These are phyloP conservation scores for Drosophila ficusphila DNA, from an alignment of 1,140 invertebrate species.

Conservation along the genomic window DNA sequence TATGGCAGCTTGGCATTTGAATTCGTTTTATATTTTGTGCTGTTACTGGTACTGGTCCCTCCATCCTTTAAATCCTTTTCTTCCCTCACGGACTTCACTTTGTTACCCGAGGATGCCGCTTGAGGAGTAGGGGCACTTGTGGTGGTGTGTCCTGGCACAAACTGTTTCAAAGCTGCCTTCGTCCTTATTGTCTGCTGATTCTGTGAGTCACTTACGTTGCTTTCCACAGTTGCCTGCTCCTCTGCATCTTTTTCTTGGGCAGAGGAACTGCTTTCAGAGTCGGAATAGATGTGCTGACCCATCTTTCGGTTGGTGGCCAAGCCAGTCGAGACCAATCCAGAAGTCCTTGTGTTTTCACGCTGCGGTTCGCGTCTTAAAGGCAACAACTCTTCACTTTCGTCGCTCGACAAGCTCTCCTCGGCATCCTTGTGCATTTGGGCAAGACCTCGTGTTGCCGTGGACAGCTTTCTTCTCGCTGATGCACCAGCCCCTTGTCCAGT, in stretches of 20 bases:
- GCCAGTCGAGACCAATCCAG: constrained; percentile 86
- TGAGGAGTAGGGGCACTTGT: constrained; percentile 31
- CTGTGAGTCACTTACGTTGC: constrained; percentile 88
- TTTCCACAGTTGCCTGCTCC: constrained; percentile 84
- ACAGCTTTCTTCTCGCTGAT: constrained; percentile 42
- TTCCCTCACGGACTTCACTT: constrained; percentile 50
- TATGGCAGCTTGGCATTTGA: constrained; percentile 77
- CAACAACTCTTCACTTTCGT: constrained; percentile 91
- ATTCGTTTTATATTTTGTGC: constrained; percentile 31
- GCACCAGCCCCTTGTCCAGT: constrained; percentile 13
- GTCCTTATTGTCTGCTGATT: constrained; percentile 88
- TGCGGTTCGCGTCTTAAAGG: constrained; percentile 78
- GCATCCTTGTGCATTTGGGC: constrained; percentile 88
- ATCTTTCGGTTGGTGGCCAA: constrained; percentile 38
- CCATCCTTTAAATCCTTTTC: constrained; percentile 25
- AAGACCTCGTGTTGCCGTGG: constrained; percentile 63
- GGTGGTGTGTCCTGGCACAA: constrained; percentile 84
- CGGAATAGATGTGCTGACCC: constrained; percentile 77
- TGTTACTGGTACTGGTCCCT: background rate
- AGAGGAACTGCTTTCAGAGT: constrained; percentile 65
- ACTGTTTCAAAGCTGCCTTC: constrained; percentile 93
- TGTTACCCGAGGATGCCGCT: constrained; percentile 22
- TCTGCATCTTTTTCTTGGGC: constrained; percentile 32
- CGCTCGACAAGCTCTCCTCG: constrained; percentile 86
- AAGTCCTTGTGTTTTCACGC: background rate